A percentile compares a stretch with the other conserved stretches of the same genome.
phyloP scores from a whole-genome alignment of 2,888 invertebrate species.

The Ophioninae sp. region DNA sequence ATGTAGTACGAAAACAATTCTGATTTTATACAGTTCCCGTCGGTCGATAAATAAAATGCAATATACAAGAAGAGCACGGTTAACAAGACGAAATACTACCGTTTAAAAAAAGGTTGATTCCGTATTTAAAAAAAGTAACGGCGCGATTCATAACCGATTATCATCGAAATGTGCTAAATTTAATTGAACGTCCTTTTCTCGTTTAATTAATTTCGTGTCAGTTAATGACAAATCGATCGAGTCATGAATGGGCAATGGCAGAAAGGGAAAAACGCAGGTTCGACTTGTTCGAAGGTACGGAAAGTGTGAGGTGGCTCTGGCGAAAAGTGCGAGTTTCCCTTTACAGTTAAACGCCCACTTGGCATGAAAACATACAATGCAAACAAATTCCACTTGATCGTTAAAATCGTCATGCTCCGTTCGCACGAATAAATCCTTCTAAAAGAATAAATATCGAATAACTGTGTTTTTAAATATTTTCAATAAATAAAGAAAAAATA shows the following conservation, averaged over 20 bases:
- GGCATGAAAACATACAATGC: conserved; percentile 36
- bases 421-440: too few relatives aligned
- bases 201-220: too few relatives aligned
- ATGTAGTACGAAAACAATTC: background rate
- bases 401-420: too few relatives aligned
- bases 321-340: conserved; percentile 49
- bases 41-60: conserved; percentile 1
- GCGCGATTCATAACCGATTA: background rate
- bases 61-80: conserved; percentile 1
- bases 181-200: background rate
- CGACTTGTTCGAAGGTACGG: conserved; percentile 47
- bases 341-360: conserved; percentile 24
- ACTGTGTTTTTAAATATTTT: background rate
- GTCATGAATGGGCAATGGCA: background rate
- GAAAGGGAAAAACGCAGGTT: conserved; percentile 6
- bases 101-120: background rate
- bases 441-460: too few relatives aligned
- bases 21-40: background rate
- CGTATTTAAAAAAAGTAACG: background rate
- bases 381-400: conserved; percentile 11
- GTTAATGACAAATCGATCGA: background rate
- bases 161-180: background rate
- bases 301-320: conserved; percentile 56
- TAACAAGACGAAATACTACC: background rate
- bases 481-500: too few relatives aligned